Evolutionary conservation across 2,113 vertebrate species (phyloP).

Genomic region (Eulacestoma nigropectus): DNA sequence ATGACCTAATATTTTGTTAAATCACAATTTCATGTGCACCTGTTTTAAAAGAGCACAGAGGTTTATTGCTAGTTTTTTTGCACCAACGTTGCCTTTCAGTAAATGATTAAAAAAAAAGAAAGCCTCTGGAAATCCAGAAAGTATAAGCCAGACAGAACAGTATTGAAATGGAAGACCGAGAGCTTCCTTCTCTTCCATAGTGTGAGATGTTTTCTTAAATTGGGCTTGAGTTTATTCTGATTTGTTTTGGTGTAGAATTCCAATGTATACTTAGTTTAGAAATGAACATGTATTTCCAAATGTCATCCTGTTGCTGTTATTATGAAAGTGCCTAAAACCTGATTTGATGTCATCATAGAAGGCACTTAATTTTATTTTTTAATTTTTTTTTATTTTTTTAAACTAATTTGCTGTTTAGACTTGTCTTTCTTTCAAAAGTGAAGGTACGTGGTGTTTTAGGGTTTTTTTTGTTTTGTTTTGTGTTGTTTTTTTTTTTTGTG

Average conservation of each 20-base stretch:
- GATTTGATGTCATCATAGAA: background rate
- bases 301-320: background rate
- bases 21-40: background rate
- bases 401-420: background rate
- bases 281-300: background rate
- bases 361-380: background rate
- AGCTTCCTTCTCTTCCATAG: background rate
- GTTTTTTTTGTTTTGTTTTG: background rate
- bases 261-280: background rate
- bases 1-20: background rate
- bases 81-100: background rate
- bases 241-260: background rate
- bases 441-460: background rate
- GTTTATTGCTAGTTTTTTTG: background rate
- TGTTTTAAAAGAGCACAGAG: background rate
- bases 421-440: background rate
- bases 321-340: background rate
- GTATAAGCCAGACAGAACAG: background rate
- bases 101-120: background rate
- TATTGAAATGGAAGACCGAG: background rate
- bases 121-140: background rate
- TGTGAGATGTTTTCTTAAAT: background rate
- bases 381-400: background rate
- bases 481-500: too few species aligned
- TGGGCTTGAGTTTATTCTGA: background rate